These are phyloP conservation scores for Drosophila mimica DNA, from an alignment of 2,888 invertebrate species.

Conservation along the genomic window DNA sequence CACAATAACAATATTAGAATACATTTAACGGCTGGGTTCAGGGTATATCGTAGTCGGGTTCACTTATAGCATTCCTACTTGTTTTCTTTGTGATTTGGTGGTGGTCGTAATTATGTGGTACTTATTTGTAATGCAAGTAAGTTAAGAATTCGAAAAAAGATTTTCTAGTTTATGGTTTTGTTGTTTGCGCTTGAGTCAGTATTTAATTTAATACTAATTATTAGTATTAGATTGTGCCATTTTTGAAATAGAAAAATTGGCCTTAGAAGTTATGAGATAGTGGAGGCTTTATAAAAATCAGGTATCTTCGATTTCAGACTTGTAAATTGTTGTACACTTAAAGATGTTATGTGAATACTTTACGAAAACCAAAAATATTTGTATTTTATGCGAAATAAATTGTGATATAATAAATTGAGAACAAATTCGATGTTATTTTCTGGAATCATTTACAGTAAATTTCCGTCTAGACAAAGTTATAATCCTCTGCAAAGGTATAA, in stretches of 20 bases:
- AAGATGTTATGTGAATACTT: slow-evolving; percentile 29
- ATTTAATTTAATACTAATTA: slow-evolving; percentile 16
- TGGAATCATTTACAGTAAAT: not conserved
- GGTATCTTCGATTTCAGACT: slow-evolving; percentile 11
- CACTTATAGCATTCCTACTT: not conserved
- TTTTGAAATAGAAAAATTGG: not conserved
- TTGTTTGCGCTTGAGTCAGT: slow-evolving; percentile 26
- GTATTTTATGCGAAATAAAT: slow-evolving; percentile 44
- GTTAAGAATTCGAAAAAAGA: not conserved
- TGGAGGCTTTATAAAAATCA: slow-evolving; percentile 35
- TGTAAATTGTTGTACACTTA: slow-evolving; percentile 44
- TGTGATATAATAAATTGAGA: slow-evolving; percentile 47
- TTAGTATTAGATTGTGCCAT: slow-evolving; percentile 4
- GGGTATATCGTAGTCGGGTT: too few relatives aligned
- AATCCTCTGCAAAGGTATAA: not conserved
- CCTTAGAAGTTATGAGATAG: not conserved
- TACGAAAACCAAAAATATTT: slow-evolving; percentile 41
- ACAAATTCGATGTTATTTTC: not conserved
- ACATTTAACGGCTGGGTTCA: too few relatives aligned
- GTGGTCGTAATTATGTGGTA: slow-evolving; percentile 3
- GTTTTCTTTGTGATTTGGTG: slow-evolving; percentile 22
- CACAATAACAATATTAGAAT: too few relatives aligned
- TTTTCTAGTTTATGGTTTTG: slow-evolving; percentile 7
- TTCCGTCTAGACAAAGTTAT: not conserved
- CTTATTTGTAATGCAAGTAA: not conserved